Base-by-base conservation (phyloP, 2,797 vertebrate species). In the Enteromius unitaeniatus region DNA sequence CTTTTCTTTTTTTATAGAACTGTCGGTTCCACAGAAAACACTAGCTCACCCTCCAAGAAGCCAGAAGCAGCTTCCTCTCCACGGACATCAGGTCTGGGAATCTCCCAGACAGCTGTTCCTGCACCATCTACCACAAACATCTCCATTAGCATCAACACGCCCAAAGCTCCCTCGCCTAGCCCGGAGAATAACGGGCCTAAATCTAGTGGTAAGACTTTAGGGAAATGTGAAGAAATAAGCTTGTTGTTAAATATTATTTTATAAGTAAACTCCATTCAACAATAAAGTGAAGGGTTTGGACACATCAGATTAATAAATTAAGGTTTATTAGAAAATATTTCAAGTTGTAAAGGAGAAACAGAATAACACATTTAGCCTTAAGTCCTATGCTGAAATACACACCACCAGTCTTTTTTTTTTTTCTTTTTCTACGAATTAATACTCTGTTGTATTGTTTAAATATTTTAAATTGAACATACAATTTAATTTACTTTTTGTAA, bases 1-100 rank as follows among this genome's bases (percentile, higher is more conserved):
- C 23, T 60, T 60, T 72, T 34, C 21, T n/a, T 23, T 58, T 8
- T 6, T 83, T 64, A 23, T 90, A 95, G 94, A 83, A 47, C 91
- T 11, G 51, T 69, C 45, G 82, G 8, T 34, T 31, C 87, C 3
- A 47, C 85, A 47, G 89, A 90, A 81, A 21, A 87, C 21, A 55
- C 47, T 4, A 23, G 34, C 51, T 13, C 55, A 1, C 62, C 72
- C 9, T 84, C 26, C 14, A 85, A 84, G 53, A 69, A 47, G 40
- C 45, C 83, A 3, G 83, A 81, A 4, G 7, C 28, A 17, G 23
- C 34, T 31, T 26, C 82, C 13, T 90, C 83, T 78, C 87, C 85
- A 0, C 47, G 4, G 79, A 11, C 85, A 17, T 87, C 89, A n/a
- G 85, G 70, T 79, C 67, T 86, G 3, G 86, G 19, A 26, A 90